Base-by-base conservation (phyloP, 2,888 invertebrate genomes). In the Acheta domesticus region DNA sequence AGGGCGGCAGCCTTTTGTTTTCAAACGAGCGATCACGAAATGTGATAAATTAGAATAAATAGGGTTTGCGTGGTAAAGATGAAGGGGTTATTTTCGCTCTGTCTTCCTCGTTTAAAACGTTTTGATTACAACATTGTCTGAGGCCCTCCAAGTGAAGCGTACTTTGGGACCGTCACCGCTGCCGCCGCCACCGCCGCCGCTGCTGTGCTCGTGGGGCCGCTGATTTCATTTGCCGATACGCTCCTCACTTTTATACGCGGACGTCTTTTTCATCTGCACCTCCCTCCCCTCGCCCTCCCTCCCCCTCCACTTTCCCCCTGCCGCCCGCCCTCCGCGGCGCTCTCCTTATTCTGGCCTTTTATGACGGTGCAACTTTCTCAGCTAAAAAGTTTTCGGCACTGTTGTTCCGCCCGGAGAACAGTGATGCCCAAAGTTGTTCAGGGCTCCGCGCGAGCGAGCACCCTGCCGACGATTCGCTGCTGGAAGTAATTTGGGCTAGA, bases 1-100 rank as follows among this genome's bases (percentile, higher is more conserved):
- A 20, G 73, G 49, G 77, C 48, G 48, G 48, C 77, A 20, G 12
- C 74, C 74, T 49, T 76, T 80, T 79, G 78, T 78, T 74, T 80
- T 74, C 23, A 73, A 16, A 80, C 76, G 80, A 75, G 76, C 79
- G 82, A 82, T 82, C 79, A 80, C 76, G 81, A 80, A 81, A 79
- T 80, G 80, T 79, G 82, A 82, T 82, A 82, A 81, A 82, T 82
- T 81, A 81, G 81, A 80, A 82, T 81, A 82, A 81, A 76, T 78
- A 82, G 83, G 79, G 75, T 77, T 79, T 78, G 23, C 77, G 48
- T 48, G 23, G 49, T 49, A 49, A 77, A 78, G 75, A 79, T 48
- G 75, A 62, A 77, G 76, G 78, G 79, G 21, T 49, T 77, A 49
- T 77, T 50, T 19, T 23, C 23, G 36, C 14, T 23, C 50, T 77